Evolutionary conservation across 2,113 vertebrate genomes (phyloP), one percentile per base, ranked within the genome.

Genomic region (Mormyrus iriodes): DNA sequence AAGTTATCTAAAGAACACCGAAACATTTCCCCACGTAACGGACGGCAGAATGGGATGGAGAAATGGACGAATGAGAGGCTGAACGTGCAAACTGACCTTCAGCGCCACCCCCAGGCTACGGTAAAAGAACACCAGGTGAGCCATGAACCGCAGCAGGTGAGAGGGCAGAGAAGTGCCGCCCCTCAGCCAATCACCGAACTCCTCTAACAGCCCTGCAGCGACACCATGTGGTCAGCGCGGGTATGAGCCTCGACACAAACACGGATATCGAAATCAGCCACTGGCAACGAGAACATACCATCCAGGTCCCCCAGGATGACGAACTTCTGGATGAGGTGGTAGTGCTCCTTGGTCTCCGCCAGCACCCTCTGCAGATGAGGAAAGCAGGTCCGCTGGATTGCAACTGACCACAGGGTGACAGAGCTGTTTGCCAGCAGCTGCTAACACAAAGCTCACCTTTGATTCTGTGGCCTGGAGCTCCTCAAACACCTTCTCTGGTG

Each of bases 291-390:
- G 1, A 21, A 1, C 88, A 96, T 93, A 99, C 98, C 97, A 89
- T 99, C 97, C 88, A 99, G 95, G 91, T 99, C 97, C 93, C 96
- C 97, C 82, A 99, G 93, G 93, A 99, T 97, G 93, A 98, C 94
- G 91, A 97, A 98, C 94, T 98, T 99, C 94, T 99, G 98, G 94
- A 99, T 98, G 90, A 98, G 53, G 69, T 99, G 98, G 91, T 97
- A 98, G 92, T 99, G 98, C 85, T 99, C 97, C 91, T 94, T 97
- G 61, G 96, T 98, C 92, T 98, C 98, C 90, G 98, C 97, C 94
- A 98, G 91, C 90, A 99, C 97, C 90, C 97, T 97, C 98, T 99
- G 93, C 91, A 94, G 93, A 91, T 87, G 73, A 88, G 35, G 85
- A 58, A 76, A 21, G 44, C 10, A 90, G 76, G 31, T 51, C 52